These are phyloP conservation scores for Graphium colonna DNA, from an alignment of 2,888 invertebrate species.

Conservation along the genomic window DNA sequence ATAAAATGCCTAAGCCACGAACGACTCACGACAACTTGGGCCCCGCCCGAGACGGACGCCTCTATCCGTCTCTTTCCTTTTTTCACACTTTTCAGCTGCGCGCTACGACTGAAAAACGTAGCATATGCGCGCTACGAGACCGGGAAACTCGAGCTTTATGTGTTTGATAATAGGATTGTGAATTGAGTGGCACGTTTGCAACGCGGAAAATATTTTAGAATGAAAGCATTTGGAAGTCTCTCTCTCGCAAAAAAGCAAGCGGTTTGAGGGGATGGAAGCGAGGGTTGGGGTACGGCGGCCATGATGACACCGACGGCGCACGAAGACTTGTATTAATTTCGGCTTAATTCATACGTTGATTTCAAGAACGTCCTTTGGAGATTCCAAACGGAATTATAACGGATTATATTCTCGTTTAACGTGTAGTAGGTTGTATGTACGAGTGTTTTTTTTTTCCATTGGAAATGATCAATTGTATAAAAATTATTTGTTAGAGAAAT, in stretches of 20 bases:
- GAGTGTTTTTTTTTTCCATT: too few species aligned
- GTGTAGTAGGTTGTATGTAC: too few species aligned
- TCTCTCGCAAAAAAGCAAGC: slow-evolving; percentile 77
- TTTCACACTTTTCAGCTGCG: slow-evolving; percentile 76
- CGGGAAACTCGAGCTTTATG: slow-evolving; percentile 34
- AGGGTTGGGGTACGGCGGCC: slow-evolving; percentile 58
- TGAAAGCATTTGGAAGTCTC: slow-evolving; percentile 75
- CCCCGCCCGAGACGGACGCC: slow-evolving; percentile 76
- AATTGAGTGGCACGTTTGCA: slow-evolving; percentile 28
- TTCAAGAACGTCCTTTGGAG: slow-evolving; percentile 56
- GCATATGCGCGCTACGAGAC: slow-evolving; percentile 21
- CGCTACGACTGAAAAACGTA: slow-evolving; percentile 33
- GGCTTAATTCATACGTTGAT: slow-evolving; percentile 69
- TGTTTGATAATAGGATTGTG: accelerated
- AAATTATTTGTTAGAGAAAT: too few species aligned
- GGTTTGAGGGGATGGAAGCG: slow-evolving; percentile 46
- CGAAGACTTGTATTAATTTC: slow-evolving; percentile 76
- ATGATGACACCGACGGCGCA: slow-evolving; percentile 69
- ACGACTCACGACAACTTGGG: slow-evolving; percentile 79
- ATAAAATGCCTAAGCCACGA: slow-evolving; percentile 69
- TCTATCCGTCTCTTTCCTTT: slow-evolving; percentile 79
- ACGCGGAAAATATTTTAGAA: slow-evolving; percentile 75
- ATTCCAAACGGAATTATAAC: slow-evolving; percentile 27
- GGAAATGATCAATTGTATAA: too few species aligned
- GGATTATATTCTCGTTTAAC: background rate